Base-by-base conservation (phyloP, 2,113 vertebrate species). In the Podarcis raffonei region DNA sequence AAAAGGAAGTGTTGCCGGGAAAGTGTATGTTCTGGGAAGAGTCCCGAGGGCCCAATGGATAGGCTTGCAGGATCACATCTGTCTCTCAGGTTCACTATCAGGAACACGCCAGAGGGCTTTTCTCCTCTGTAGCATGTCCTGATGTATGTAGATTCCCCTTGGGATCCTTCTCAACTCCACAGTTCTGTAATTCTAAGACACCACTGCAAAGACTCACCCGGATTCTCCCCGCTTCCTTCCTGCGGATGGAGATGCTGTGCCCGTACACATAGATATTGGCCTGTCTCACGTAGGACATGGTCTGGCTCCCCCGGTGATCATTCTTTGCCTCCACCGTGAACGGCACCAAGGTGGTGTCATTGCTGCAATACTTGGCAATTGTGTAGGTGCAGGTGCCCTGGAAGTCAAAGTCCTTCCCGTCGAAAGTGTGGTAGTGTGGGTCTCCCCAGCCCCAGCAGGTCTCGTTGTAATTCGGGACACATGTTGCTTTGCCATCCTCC, bases 251-350 rank as follows among this genome's bases (percentile, higher is more conserved):
- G 87, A 98, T 65, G 6, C 12, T 95, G 79, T 93, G 92, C 0
- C 93, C 95, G 0, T 97, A 97, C 30, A 97, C 90, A 0, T 93
- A 59, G 79, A 98, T 77, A 0, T 91, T 95, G 42, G 97, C 96
- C 1, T 96, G 89, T 27, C 94, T 95, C 76, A 98, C 96, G 0
- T 94, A 98, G 87, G 98, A 98, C 37, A 98, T 95, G 0, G 95
- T 83, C 0, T 94, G 95, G 86, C 90, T 97, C 0, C 97, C 97
- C 0, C 97, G 91, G 85, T 98, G 95, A 69, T 98, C 95, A 0
- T 98, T 98, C 93, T 97, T 98, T 91, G 96, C 97, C 23, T 96
- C 94, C 75, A 98, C 78, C 0, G 94, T 95, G 92, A 98, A 99
- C 27, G 97, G 96, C 1, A 93, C 96, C 30, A 98, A 90, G 3